Evolutionary conservation across 2,888 invertebrate species (phyloP).

Genomic region (Folsomia candida): DNA sequence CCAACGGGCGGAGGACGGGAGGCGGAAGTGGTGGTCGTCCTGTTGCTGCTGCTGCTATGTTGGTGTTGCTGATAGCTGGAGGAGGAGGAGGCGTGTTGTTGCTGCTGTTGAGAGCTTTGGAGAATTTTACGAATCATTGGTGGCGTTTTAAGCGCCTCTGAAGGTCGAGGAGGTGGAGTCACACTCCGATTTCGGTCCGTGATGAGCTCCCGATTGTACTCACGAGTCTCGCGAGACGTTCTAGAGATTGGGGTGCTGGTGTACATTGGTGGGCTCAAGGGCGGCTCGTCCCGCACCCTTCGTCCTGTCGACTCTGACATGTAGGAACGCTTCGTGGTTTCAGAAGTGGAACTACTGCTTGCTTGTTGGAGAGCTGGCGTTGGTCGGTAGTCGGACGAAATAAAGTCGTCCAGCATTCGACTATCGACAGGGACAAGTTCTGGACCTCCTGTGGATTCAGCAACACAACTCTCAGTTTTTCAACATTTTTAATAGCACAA

Average conservation of each 20-base stretch:
- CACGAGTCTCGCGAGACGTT: conserved; percentile 19
- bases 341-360: conserved; percentile 27
- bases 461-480: too few relatives aligned
- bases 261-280: conserved; percentile 43
- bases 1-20: conserved; percentile 36
- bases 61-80: conserved; percentile 7
- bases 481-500: too few relatives aligned
- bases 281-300: conserved; percentile 17
- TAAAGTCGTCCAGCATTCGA: conserved; percentile 30
- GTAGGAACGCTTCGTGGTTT: conserved; percentile 25
- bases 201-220: conserved; percentile 37
- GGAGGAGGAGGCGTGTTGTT: conserved; percentile 9
- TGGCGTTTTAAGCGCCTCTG: conserved; percentile 49
- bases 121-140: conserved; percentile 48
- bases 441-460: background rate
- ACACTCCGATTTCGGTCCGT: conserved; percentile 40
- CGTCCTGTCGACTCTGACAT: conserved; percentile 23
- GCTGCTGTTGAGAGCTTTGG: conserved; percentile 30
- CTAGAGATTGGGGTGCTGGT: conserved; percentile 42
- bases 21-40: conserved; percentile 9
- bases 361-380: conserved; percentile 13
- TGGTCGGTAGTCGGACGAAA: conserved; percentile 30
- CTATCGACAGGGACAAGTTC: background rate
- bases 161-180: conserved; percentile 43
- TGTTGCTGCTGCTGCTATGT: conserved; percentile 9